These are phyloP conservation scores for Morbakka virulenta DNA, from an alignment of 30 jellyfish, hydroid and myxozoan species.

Conservation along the genomic window DNA sequence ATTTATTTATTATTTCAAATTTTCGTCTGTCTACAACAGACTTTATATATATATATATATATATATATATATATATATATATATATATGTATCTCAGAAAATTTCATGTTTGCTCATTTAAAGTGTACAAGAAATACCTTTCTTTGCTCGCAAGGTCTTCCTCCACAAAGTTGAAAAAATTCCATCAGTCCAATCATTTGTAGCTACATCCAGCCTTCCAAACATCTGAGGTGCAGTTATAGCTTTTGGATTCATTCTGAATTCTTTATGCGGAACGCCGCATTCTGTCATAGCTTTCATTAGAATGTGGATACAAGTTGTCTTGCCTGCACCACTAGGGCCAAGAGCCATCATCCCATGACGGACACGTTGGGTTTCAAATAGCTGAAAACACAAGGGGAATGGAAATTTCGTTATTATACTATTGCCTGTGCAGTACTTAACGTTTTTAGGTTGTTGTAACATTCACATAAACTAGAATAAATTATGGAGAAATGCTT, in stretches of 20 bases:
- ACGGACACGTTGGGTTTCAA: conserved; percentile 88
- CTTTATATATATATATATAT: too few relatives aligned
- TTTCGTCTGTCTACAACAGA: too few relatives aligned
- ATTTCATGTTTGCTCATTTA: too few relatives aligned
- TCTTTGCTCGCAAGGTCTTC: conserved; percentile 72
- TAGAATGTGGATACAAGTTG: conserved; percentile 71
- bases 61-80: too few relatives aligned
- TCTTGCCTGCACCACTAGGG: conserved; percentile 86
- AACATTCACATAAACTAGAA: neutral
- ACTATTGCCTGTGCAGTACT: neutral
- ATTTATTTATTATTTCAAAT: too few relatives aligned
- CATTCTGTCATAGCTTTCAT: conserved; percentile 91
- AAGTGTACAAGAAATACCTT: conserved; percentile 36
- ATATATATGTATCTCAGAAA: too few relatives aligned
- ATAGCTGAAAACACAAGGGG: conserved; percentile 44
- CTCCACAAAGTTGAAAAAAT: conserved; percentile 85
- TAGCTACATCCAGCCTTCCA: conserved; percentile 83
- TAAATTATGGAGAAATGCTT: neutral
- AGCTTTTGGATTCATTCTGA: conserved; percentile 85
- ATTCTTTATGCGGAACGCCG: conserved; percentile 80
- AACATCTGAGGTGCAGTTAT: conserved; percentile 91
- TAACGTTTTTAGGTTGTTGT: too few relatives aligned
- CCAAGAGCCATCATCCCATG: conserved; percentile 94
- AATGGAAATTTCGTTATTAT: neutral
- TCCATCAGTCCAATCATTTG: conserved; percentile 91